A percentile compares a stretch with the other conserved stretches of the same genome.
Evolutionary conservation across 2,113 vertebrate genomes (phyloP).

Genomic region (Psephotus haematonotus): DNA sequence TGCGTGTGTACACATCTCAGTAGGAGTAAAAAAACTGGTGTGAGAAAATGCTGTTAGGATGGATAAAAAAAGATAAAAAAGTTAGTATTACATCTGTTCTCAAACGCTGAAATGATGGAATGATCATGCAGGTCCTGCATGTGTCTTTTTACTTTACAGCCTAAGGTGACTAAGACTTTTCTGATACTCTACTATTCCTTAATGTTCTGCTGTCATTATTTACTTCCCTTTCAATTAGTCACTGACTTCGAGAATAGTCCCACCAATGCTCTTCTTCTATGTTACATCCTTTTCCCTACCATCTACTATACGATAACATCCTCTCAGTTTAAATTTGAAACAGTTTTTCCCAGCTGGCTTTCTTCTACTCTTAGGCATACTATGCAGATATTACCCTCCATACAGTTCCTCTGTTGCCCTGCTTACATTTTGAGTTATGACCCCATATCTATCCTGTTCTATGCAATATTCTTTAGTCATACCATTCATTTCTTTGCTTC

Average conservation of each 20-base stretch:
- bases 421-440: background rate
- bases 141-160: background rate
- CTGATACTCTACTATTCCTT: background rate
- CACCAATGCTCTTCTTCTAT: background rate
- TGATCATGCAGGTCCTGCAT: background rate
- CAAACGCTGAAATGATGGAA: background rate
- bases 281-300: background rate
- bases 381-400: background rate
- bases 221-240: background rate
- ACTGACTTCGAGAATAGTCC: background rate
- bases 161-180: background rate
- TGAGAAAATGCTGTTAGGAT: background rate
- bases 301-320: background rate
- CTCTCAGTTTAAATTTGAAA: background rate
- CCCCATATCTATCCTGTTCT: background rate
- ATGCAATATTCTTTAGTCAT: background rate
- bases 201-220: background rate
- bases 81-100: background rate
- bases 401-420: background rate
- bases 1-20: background rate
- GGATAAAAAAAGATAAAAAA: rapidly evolving
- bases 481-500: background rate
- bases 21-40: background rate
- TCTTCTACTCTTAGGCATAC: background rate
- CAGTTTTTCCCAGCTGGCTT: background rate